Base-by-base conservation (phyloP, 1,140 invertebrate species). In the Aleiodes sp. region DNA sequence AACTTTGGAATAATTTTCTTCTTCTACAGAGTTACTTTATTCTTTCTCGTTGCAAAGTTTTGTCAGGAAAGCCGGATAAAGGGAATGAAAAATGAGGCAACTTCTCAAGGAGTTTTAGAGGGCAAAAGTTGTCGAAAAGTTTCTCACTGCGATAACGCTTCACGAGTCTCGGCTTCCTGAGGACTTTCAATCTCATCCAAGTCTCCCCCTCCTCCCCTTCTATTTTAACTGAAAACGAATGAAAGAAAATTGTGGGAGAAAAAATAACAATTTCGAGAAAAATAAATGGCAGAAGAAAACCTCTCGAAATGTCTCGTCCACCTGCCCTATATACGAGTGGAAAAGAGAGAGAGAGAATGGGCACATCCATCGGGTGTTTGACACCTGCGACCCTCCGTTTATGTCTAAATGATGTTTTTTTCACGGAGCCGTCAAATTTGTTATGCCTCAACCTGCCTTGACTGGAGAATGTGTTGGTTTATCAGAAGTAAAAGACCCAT, bases 371-470 rank as follows among this genome's bases (percentile, higher is more conserved):
- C 64, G 19, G 28, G 43, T 33, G 63, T 21, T 31, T 41, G 56
- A 35, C 65, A 67, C 65, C 65, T 67, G 65, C 65, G 35, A 56
- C 65, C 65, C 65, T 59, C 52, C n/a, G n/a, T n/a, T n/a, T n/a
- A n/a, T n/a, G 35, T 39, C 39, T 14, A 33, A 24, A 29, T 37
- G 31, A 14, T 9, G 62, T 65, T 33, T 29, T 35, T 3, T n/a
- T n/a, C 4, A 41, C 21, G 14, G 12, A 24, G 29, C 16, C 16
- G 12, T 60, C 12, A 19, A 60, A 26, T 33, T 61, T 12, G 6
- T n/a, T 29, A 35, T 14, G 7, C 26, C 59, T 8, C 59, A 29
- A 59, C 26, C 19, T 59, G 19, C 26, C 12, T 59, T 4, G 6
- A 43, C 41, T 43, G 4, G 41, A 14, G n/a, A n/a, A n/a, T n/a